Percentiles rank a stretch among this genome's conserved stretches.
These are phyloP conservation scores for Phalacrocorax pelagicus DNA, from an alignment of 2,113 vertebrate species.

Conservation along the genomic window DNA sequence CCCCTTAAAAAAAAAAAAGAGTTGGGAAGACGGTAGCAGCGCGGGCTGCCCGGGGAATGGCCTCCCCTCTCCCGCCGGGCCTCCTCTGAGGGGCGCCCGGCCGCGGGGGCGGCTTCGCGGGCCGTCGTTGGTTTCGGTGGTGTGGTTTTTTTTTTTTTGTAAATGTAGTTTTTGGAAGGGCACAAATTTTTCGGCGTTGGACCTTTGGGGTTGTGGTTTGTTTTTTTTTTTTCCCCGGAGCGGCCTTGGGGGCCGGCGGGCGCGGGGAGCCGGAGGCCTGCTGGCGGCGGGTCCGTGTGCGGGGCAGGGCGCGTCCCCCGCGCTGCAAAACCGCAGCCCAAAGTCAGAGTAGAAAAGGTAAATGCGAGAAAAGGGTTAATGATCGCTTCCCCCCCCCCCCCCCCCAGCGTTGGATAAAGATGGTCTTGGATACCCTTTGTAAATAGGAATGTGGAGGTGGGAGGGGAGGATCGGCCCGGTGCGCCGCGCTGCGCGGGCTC, in stretches of 20 bases:
- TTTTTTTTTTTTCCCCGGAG: too few relatives aligned
- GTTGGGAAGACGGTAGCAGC: not conserved
- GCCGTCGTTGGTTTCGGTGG: not conserved
- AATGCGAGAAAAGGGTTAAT: not conserved
- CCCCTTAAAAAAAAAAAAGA: too few relatives aligned
- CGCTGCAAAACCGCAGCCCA: not conserved
- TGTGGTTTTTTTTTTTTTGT: not conserved
- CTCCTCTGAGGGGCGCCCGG: not conserved
- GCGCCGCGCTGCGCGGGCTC: too few relatives aligned
- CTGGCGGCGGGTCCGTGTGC: not conserved
- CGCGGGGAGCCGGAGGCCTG: not conserved
- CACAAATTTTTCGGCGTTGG: not conserved
- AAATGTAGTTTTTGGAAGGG: not conserved
- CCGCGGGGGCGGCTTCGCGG: not conserved
- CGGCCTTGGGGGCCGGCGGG: too few relatives aligned
- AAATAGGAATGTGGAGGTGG: constrained; percentile 37
- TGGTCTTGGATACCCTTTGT: constrained; percentile 25
- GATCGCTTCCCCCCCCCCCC: not conserved
- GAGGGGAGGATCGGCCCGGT: not conserved
- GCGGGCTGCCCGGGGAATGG: rapidly evolving
- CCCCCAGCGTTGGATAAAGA: not conserved
- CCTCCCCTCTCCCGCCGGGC: rapidly evolving
- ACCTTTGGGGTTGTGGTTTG: not conserved
- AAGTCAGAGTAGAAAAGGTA: not conserved
- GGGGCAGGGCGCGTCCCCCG: too few relatives aligned